These are phyloP conservation scores for Shargacucullia verbasci DNA, from an alignment of 2,888 invertebrate species.

Conservation along the genomic window DNA sequence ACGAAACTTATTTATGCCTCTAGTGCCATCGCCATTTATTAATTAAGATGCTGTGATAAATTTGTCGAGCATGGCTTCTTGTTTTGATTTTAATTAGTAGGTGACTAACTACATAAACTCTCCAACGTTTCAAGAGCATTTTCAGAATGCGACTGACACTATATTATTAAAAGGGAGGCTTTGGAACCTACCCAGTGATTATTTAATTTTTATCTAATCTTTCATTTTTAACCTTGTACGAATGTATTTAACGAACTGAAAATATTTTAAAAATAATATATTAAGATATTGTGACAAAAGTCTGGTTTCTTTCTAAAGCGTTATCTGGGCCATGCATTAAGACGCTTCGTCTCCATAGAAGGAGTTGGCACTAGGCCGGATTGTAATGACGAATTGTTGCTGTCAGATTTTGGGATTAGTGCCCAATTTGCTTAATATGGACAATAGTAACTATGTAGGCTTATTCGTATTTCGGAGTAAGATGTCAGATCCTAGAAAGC, in stretches of 20 bases:
- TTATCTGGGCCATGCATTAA: conserved; percentile 13
- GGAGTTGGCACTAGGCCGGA: conserved; percentile 20
- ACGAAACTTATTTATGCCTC: conserved; percentile 54
- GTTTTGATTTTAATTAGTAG: conserved; percentile 8
- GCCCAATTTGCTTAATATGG: conserved; percentile 15
- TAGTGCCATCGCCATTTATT: conserved; percentile 31
- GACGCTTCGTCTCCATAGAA: conserved; percentile 27
- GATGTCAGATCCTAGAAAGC: too few relatives aligned
- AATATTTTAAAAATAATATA: too few relatives aligned
- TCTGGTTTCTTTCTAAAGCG: conserved; percentile 1
- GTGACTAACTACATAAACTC: too few relatives aligned
- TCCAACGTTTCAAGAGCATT: too few relatives aligned
- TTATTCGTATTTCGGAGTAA: too few relatives aligned
- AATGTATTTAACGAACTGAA: too few relatives aligned
- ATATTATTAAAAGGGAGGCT: too few relatives aligned
- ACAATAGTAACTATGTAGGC: conserved; percentile 1
- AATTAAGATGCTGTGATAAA: conserved; percentile 11
- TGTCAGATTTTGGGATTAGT: conserved; percentile 20
- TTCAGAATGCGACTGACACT: too few relatives aligned
- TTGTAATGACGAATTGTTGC: conserved; percentile 32
- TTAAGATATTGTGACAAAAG: background rate
- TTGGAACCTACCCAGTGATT: too few relatives aligned
- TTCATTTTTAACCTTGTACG: too few relatives aligned
- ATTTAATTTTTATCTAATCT: too few relatives aligned
- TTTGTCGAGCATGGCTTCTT: conserved; percentile 11